Base-by-base conservation (phyloP, 1,140 invertebrate genomes). In the Drepana arcuata region DNA sequence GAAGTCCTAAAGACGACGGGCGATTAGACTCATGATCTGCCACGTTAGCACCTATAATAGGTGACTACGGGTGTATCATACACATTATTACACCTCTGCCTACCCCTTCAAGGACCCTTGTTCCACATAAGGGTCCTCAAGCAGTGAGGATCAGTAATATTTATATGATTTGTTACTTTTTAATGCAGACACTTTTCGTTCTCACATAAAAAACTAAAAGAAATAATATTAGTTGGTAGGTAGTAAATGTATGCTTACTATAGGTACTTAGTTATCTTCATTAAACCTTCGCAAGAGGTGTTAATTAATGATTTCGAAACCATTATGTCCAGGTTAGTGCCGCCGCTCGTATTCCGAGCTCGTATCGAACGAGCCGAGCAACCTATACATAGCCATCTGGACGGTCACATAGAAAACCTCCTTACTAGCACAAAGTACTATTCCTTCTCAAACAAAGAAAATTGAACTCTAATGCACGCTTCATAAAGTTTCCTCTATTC, bases 361-460 rank as follows among this genome's bases (percentile, higher is more conserved):
- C 45, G 59, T 71, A 77, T 77, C 60, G 71, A 72, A 67, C 65
- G 54, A 45, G 34, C 54, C 42, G 39, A 46, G 36, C 61, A 52
- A 78, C 73, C 77, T 79, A 82, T 79, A 82, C 78, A 82, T 82
- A 82, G 72, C 69, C 78, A 82, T 58, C 73, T 81, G 77, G 77
- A 72, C 72, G 72, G 67, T 77, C 77, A 81, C 77, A 81, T 81
- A 81, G 70, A 79, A 68, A 78, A 68, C 64, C 30, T 27, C 13
- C 39, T 55, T 48, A 64, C 14, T 31, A 41, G 36, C 32, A 67
- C 50, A 78, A 67, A 45, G 63, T 55, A 47, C 29, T 54, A 69
- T 47, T n/a, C n/a, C n/a, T 4, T 10, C 2, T 6, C 24, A 26
- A 36, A 36, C 11, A 21, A 11, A 31, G 21, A 18, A 30, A 14